Percentiles rank a stretch among this genome's conserved stretches.
Conservation (phyloP, 2,797 vertebrate genomes). For the Anguilla obscura region DNA sequence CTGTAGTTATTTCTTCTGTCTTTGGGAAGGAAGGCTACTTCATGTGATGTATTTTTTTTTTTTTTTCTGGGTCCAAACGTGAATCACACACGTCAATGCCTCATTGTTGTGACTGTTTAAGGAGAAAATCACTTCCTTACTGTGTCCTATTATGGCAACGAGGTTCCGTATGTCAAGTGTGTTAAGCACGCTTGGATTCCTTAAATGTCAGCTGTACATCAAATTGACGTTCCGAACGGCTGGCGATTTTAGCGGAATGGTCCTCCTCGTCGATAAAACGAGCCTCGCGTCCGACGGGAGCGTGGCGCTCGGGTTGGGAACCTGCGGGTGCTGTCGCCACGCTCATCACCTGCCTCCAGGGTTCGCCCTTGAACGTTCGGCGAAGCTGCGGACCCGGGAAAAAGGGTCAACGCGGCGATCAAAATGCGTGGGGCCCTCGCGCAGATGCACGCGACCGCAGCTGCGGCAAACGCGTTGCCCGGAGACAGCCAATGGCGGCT, state of each 20-base stretch:
- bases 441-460: conserved; percentile 43
- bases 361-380: background rate
- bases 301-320: conserved; percentile 29
- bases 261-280: conserved; percentile 9
- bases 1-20: background rate
- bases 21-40: background rate
- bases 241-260: conserved; percentile 17
- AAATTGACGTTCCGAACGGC: conserved; percentile 24
- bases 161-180: background rate
- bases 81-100: background rate
- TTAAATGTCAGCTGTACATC: conserved; percentile 12
- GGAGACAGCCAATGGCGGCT: conserved; percentile 39
- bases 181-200: background rate
- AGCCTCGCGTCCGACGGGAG: background rate
- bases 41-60: background rate
- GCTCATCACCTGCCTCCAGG: conserved; percentile 49
- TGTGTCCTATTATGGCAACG: background rate
- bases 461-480: conserved; percentile 38
- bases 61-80: background rate
- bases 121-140: background rate
- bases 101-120: background rate
- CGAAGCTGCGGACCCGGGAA: conserved; percentile 32
- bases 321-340: conserved; percentile 16
- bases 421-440: conserved; percentile 28
- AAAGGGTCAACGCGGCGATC: conserved; percentile 37